phyloP scores from a whole-genome alignment of 1,140 invertebrate species.

The Ceratosolen fusciceps region DNA sequence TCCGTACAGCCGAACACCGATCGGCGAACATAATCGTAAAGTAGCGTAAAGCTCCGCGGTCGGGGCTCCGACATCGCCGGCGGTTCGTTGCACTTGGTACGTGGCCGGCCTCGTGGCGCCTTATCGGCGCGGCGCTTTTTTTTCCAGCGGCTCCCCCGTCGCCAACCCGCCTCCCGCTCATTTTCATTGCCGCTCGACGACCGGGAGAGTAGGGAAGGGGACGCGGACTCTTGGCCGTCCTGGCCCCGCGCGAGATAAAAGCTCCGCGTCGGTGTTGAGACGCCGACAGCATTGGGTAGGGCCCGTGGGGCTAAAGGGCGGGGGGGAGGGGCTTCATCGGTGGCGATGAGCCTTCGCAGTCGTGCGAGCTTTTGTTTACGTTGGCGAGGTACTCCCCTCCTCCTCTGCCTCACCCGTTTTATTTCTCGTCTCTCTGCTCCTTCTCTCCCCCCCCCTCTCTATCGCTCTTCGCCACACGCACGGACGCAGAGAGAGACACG shows the following conservation, averaged over 20 bases:
- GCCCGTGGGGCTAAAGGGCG: constrained; percentile 20
- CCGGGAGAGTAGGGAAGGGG: no score
- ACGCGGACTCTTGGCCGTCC: constrained; percentile 25
- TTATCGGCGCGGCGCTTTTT: constrained; percentile 47
- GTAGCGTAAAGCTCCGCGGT: background rate
- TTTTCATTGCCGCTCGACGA: constrained; percentile 1
- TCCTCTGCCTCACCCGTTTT: background rate
- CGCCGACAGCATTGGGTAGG: constrained; percentile 36
- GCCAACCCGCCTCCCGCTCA: background rate
- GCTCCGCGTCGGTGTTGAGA: constrained; percentile 5
- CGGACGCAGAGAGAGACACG: constrained; percentile 15
- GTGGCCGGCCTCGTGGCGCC: constrained; percentile 18
- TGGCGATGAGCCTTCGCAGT: no score
- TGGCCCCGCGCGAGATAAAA: constrained; percentile 40
- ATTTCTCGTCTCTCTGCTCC: background rate
- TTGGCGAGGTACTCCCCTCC: constrained; percentile 5
- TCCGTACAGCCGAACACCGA: no score
- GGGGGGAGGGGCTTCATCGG: no score
- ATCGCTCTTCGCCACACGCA: background rate
- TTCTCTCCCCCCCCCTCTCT: background rate
- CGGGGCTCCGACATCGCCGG: background rate
- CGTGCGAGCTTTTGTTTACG: constrained; percentile 41
- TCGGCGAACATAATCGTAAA: no score
- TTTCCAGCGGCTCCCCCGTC: background rate
- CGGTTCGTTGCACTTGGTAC: constrained; percentile 27